These are phyloP conservation scores for Caenorhabditis becei DNA, from an alignment of 2,888 invertebrate species.

Conservation along the genomic window DNA sequence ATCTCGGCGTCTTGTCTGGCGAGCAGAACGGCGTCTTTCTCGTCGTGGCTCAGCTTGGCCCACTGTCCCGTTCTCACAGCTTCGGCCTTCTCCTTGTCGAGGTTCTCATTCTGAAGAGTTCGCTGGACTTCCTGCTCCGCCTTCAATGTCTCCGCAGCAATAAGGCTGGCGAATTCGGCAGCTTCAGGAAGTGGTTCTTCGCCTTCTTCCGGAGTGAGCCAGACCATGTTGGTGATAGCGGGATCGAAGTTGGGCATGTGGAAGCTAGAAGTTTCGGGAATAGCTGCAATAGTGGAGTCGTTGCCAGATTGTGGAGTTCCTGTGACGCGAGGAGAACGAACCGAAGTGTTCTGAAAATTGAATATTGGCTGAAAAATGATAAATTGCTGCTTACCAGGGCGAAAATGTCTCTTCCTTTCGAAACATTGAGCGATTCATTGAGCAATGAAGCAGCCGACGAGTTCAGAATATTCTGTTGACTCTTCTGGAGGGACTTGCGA, in stretches of 20 bases:
- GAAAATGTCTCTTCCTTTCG: constrained; percentile 35
- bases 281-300: neutral
- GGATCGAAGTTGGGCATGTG: constrained; percentile 27
- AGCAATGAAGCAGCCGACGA: neutral
- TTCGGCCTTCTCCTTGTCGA: neutral
- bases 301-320: neutral
- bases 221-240: constrained; percentile 26
- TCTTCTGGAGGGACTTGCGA: constrained; percentile 7
- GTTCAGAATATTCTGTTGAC: constrained; percentile 8
- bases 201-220: constrained; percentile 25
- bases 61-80: neutral
- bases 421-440: constrained; percentile 7
- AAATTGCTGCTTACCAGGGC: constrained; percentile 12
- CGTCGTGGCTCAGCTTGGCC: constrained; percentile 19
- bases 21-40: constrained; percentile 18
- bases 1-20: constrained; percentile 25
- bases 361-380: neutral
- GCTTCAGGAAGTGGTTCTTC: constrained; percentile 25
- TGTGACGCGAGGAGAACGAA: constrained; percentile 19
- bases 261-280: constrained; percentile 10
- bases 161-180: constrained; percentile 8
- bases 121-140: constrained; percentile 2
- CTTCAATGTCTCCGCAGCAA: neutral
- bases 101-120: neutral
- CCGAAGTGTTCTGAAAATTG: constrained; percentile 35